Evolutionary conservation across 2,797 vertebrate species (phyloP).

Genomic region (Eulemur rubriventer): DNA sequence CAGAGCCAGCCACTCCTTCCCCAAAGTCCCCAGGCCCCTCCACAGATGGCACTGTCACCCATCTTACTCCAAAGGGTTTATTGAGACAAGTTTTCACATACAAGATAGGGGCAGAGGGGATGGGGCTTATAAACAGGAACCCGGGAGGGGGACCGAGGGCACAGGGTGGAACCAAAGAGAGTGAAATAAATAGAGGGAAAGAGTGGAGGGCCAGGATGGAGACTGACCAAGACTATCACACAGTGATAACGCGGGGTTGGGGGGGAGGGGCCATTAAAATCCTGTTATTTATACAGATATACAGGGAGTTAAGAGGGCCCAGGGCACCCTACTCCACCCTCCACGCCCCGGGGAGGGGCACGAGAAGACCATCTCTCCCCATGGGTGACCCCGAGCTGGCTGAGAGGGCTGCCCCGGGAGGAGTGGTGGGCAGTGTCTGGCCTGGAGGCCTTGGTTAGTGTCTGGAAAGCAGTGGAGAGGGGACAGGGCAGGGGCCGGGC

Average conservation of each 20-base stretch:
- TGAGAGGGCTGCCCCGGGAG: background rate
- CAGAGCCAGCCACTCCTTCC: background rate
- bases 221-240: slow-evolving; percentile 92
- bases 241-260: slow-evolving; percentile 89
- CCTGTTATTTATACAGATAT: slow-evolving; percentile 78
- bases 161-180: slow-evolving; percentile 45
- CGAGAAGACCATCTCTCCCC: background rate
- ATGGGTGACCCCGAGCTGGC: background rate
- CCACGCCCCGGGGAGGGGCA: background rate
- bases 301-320: slow-evolving; percentile 52
- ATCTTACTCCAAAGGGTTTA: slow-evolving; percentile 83
- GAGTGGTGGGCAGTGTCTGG: background rate
- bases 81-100: slow-evolving; percentile 87
- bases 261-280: slow-evolving; percentile 62
- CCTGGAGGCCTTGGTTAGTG: slow-evolving; percentile 62
- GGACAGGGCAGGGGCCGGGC: background rate
- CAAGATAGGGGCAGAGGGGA: slow-evolving; percentile 83
- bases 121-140: slow-evolving; percentile 83
- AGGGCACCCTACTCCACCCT: background rate
- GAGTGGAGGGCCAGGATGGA: background rate
- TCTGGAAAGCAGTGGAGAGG: slow-evolving; percentile 48
- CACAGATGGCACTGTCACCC: background rate
- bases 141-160: slow-evolving; percentile 54
- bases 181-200: slow-evolving; percentile 80
- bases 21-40: background rate